Conservation (phyloP, 92 coral and sea anemone genomes). For the Porites evermanni region DNA sequence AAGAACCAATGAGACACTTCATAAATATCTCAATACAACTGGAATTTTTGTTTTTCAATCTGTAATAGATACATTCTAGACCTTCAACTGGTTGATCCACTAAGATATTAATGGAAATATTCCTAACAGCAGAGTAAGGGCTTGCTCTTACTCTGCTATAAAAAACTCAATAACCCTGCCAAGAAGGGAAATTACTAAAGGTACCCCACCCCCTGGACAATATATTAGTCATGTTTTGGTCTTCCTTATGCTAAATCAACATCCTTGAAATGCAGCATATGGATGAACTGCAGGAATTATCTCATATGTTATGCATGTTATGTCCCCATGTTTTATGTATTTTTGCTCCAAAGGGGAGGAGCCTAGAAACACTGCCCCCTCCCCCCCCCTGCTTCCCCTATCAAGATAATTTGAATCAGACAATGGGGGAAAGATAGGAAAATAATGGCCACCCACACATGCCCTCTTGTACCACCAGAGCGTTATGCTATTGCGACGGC, state of each 20-base stretch:
- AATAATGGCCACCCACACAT: background rate
- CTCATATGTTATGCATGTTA: no score
- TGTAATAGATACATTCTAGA: slow-evolving; percentile 1
- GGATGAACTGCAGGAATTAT: slow-evolving; percentile 5
- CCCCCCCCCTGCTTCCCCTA: background rate
- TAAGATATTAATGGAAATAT: slow-evolving; percentile 11
- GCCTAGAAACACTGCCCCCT: no score
- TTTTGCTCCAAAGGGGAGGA: no score
- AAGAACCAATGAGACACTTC: background rate
- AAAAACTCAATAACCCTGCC: no score
- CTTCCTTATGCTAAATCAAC: slow-evolving; percentile 15
- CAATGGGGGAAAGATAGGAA: background rate
- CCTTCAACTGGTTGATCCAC: background rate
- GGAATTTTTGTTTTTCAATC: background rate
- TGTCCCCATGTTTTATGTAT: no score
- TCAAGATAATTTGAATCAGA: slow-evolving; percentile 12
- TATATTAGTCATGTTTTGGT: background rate
- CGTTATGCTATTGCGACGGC: background rate
- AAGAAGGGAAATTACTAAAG: no score
- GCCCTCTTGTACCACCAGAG: slow-evolving; percentile 7
- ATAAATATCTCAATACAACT: background rate
- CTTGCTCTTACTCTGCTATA: background rate
- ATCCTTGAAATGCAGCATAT: slow-evolving; percentile 9
- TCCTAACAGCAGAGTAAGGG: slow-evolving; percentile 13
- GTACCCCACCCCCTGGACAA: no score